Conservation (phyloP, 2,888 invertebrate species). For the Drosophila falleni region DNA sequence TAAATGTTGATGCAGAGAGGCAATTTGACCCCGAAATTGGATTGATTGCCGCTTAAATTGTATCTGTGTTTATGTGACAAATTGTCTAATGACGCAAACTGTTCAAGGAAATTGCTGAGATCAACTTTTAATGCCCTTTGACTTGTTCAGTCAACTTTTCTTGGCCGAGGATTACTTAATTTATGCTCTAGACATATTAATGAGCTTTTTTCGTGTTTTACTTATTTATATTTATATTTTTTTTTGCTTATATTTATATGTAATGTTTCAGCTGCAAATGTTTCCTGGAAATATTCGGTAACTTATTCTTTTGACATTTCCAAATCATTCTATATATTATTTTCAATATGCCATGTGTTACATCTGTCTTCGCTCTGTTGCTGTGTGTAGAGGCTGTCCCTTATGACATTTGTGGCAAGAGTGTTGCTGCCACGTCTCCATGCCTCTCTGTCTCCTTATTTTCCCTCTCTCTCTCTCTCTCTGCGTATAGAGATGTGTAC, state of each 20-base stretch:
- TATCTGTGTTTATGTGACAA: slow-evolving; percentile 23
- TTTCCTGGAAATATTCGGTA: not conserved
- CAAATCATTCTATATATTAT: not conserved
- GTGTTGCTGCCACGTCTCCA: slow-evolving; percentile 10
- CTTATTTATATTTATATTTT: too few relatives aligned
- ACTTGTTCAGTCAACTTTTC: slow-evolving; percentile 22
- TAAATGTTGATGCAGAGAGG: not conserved
- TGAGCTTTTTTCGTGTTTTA: not conserved
- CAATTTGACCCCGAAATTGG: slow-evolving; percentile 21
- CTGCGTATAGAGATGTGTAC: too few relatives aligned
- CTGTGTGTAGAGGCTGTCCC: slow-evolving; percentile 7
- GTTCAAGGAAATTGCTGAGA: slow-evolving; percentile 30
- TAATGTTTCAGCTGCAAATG: not conserved
- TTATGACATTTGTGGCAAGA: slow-evolving; percentile 24
- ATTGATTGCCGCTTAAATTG: slow-evolving; percentile 40
- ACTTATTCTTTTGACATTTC: slow-evolving; percentile 14
- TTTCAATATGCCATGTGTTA: slow-evolving; percentile 11
- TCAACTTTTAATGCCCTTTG: slow-evolving; percentile 35
- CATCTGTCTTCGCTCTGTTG: slow-evolving; percentile 3
- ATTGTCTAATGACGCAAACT: slow-evolving; percentile 47
- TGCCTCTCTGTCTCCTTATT: not conserved
- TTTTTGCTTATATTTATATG: too few relatives aligned
- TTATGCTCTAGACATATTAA: slow-evolving; percentile 1
- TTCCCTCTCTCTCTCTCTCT: not conserved
- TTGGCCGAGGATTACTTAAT: slow-evolving; percentile 6